Evolutionary conservation across 2,113 vertebrate species (phyloP).

Genomic region (Eptesicus fuscus): DNA sequence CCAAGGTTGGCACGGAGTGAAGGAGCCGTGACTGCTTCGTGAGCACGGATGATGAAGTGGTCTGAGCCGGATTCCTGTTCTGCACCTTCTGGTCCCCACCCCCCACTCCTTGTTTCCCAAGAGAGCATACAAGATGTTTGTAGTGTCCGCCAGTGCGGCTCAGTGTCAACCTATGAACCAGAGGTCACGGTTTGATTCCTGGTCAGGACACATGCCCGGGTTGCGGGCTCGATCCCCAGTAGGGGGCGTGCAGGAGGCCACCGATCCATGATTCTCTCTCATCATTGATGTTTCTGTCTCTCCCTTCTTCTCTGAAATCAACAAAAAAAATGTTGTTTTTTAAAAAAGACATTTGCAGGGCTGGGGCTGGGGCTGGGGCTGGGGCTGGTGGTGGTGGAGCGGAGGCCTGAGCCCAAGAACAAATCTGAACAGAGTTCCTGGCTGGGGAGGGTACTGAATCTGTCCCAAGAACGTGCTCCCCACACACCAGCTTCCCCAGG

Average conservation of each 20-base stretch:
- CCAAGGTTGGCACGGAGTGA: slow-evolving; percentile 32
- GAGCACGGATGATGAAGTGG: background rate
- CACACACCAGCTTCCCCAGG: background rate
- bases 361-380: no score
- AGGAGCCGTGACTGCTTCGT: background rate
- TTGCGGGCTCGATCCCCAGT: no score
- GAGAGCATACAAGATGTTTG: background rate
- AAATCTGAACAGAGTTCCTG: background rate
- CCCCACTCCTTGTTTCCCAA: background rate
- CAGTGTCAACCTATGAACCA: no score
- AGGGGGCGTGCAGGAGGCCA: no score
- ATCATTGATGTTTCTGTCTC: no score
- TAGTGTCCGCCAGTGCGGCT: rapidly evolving
- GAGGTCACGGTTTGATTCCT: no score
- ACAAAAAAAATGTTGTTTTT: no score
- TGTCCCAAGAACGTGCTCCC: background rate
- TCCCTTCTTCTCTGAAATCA: no score
- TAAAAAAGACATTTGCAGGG: no score
- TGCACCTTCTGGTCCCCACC: background rate
- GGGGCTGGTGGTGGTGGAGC: no score
- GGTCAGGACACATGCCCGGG: no score
- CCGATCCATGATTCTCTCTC: no score
- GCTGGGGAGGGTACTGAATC: background rate
- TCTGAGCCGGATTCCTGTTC: background rate
- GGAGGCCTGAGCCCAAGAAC: background rate